phyloP scores from a whole-genome alignment of 2,888 invertebrate species.

The Pseudococcus longispinus region DNA sequence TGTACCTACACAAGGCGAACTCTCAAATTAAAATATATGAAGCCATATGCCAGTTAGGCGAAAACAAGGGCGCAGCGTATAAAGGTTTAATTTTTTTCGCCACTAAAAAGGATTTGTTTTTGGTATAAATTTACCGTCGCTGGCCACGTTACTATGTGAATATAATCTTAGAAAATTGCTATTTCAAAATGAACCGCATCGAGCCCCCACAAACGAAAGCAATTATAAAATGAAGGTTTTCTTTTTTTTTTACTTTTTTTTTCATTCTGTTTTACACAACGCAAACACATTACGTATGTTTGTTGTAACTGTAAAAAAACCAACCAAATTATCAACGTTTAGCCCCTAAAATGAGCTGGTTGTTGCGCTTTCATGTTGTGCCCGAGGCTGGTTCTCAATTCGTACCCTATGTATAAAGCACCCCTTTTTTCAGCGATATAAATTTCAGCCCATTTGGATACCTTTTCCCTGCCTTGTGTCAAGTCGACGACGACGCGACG shows the following conservation, averaged over 20 bases:
- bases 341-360: background rate
- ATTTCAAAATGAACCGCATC: constrained; percentile 10
- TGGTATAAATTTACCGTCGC: constrained; percentile 19
- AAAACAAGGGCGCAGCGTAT: background rate
- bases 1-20: background rate
- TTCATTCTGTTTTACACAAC: background rate
- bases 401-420: background rate
- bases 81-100: constrained; percentile 41
- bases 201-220: background rate
- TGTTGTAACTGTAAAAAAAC: background rate
- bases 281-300: background rate
- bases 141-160: background rate
- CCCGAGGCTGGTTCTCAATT: background rate
- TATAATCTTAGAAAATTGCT: constrained; percentile 40
- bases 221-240: background rate
- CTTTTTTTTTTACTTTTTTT: background rate
- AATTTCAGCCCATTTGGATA: background rate
- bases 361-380: background rate
- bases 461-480: background rate
- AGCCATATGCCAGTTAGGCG: background rate
- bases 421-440: background rate
- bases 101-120: constrained; percentile 44
- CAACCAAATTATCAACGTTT: constrained; percentile 14
- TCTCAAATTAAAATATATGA: constrained; percentile 9
- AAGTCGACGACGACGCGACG: background rate